Evolutionary conservation across 2,113 vertebrate genomes (phyloP).

Genomic region (Talpa occidentalis): DNA sequence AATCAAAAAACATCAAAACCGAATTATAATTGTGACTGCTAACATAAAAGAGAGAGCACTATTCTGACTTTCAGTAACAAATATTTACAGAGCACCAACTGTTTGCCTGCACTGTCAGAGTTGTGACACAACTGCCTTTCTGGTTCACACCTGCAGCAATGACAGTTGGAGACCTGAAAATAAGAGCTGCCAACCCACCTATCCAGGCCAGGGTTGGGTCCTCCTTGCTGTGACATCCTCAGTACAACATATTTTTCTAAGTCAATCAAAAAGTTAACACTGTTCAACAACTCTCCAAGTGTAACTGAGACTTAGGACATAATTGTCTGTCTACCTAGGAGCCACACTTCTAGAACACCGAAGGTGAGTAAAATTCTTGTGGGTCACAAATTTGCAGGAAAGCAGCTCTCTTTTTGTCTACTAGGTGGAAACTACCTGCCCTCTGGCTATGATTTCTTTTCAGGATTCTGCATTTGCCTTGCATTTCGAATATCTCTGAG

Average conservation of each 20-base stretch:
- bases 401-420: background rate
- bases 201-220: background rate
- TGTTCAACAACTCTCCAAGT: background rate
- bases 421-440: background rate
- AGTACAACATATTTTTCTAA: background rate
- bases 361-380: background rate
- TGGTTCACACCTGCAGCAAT: background rate
- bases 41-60: background rate
- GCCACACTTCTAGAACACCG: background rate
- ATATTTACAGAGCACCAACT: background rate
- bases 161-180: background rate
- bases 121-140: no score
- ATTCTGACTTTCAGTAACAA: background rate
- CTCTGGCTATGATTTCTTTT: background rate
- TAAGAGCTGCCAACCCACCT: background rate
- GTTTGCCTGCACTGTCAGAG: background rate
- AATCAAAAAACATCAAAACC: background rate
- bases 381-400: background rate
- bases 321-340: background rate
- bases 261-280: background rate
- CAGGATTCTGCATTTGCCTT: background rate
- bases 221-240: background rate
- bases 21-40: background rate
- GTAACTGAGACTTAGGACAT: background rate
- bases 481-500: background rate